Base-by-base conservation (phyloP, 2,113 vertebrate species). In the Fregetta grallaria region DNA sequence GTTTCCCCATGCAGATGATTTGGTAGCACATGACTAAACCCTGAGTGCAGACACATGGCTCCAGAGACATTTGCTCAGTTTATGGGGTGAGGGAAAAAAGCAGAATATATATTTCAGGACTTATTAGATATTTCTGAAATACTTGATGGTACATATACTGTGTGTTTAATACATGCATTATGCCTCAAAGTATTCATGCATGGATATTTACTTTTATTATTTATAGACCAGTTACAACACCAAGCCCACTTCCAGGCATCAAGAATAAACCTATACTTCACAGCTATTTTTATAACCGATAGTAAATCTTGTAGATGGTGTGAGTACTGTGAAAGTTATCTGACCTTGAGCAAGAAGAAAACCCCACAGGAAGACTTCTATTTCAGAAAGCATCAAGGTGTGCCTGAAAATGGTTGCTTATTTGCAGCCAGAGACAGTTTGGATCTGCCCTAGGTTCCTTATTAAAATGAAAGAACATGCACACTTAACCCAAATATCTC, bases 141-240 rank as follows among this genome's bases (percentile, higher is more conserved):
- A 94, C 42, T 96, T 92, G 94, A 96, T 95, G 92, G 92, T 94
- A 93, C 91, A 94, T 97, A 92, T 94, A 94, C 44, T 72, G 47
- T 74, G 62, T 95, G 80, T 94, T 97, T 94, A 94, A 91, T 75
- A 61, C 66, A 91, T 95, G 80, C 94, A 92, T 92, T 97, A 97
- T 7, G 0, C 63, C 70, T 94, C 67, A 83, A 92, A 93, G 74
- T 96, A 88, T 86, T 94, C 94, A 90, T 92, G 95, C 94, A 83
- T 93, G 85, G 94, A 88, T 95, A 96, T 96, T 96, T 97, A 95
- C 91, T 90, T 95, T 94, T 70, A 86, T 89, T 90, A 95, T 96
- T 95, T 97, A 95, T 96, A 86, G 97, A 80, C 80, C 84, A 91
- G 94, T 90, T 97, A 94, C 74, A 67, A 79, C 47, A 91, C 65